A percentile compares a stretch with the other conserved stretches of the same genome.
phyloP scores from a whole-genome alignment of 2,113 vertebrate genomes.

The Phaethornis superciliosus region DNA sequence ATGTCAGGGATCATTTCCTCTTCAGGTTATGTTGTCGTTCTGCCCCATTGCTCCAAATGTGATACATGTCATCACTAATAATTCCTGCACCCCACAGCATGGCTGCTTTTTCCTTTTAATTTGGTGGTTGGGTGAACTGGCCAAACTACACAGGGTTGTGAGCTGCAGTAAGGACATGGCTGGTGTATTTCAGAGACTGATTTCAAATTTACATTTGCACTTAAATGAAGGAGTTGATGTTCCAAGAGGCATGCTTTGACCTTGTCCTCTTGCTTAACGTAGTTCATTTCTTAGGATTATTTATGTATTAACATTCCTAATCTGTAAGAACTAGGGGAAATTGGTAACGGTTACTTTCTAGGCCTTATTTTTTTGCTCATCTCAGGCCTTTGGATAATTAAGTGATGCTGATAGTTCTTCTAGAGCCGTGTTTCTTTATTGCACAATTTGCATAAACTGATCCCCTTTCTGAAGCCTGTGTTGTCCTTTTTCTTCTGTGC shows the following conservation, averaged over 20 bases:
- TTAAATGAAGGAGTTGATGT: not conserved
- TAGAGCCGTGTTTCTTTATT: not conserved
- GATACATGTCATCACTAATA: constrained; percentile 21
- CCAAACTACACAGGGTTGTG: not conserved
- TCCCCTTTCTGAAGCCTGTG: not conserved
- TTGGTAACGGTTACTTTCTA: not conserved
- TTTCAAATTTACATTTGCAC: not conserved
- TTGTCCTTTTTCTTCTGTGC: not conserved
- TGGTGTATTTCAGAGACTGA: not conserved
- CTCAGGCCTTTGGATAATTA: not conserved
- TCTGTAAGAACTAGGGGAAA: not conserved
- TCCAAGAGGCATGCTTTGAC: not conserved
- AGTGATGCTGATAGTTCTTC: not conserved
- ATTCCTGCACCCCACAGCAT: not conserved
- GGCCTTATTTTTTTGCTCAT: not conserved
- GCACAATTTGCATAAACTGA: not conserved
- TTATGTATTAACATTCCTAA: not conserved
- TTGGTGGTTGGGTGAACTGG: not conserved
- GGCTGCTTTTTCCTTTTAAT: not conserved
- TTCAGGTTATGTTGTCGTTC: not conserved
- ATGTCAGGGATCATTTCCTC: constrained; percentile 43
- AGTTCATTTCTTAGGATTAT: not conserved
- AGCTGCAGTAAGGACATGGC: not conserved
- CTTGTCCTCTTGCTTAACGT: not conserved
- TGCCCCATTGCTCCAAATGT: not conserved